A percentile compares a stretch with the other conserved stretches of the same genome.
These are phyloP conservation scores for Sebastes diaconus DNA, from an alignment of 2,797 vertebrate species.

Conservation along the genomic window DNA sequence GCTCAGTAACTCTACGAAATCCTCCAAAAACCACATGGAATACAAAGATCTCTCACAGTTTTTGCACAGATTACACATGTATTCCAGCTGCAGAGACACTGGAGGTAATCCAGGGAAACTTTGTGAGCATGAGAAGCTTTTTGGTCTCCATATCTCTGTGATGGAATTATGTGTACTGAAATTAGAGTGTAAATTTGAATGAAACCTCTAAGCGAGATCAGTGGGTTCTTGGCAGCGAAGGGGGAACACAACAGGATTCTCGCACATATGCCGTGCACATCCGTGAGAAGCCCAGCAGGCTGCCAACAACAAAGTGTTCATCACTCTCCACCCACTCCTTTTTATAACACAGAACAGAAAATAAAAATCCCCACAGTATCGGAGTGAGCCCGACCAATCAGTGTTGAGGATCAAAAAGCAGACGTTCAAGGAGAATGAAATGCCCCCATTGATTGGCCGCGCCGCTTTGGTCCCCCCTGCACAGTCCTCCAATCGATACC, in stretches of 20 bases:
- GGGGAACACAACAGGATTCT: constrained; percentile 68
- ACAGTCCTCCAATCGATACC: constrained; percentile 68
- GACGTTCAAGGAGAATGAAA: constrained; percentile 77
- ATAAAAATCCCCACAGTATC: constrained; percentile 14
- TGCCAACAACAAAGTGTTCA: constrained; percentile 71
- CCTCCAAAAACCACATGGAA: background rate
- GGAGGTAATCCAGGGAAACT: constrained; percentile 64
- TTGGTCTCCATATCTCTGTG: constrained; percentile 41
- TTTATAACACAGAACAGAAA: constrained; percentile 39
- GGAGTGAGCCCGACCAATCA: constrained; percentile 58
- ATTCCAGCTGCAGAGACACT: constrained; percentile 16
- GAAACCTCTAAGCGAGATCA: constrained; percentile 66
- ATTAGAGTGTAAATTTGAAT: constrained; percentile 70
- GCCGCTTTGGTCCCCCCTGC: constrained; percentile 43
- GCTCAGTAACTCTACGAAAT: constrained; percentile 15
- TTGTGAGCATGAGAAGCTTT: constrained; percentile 27
- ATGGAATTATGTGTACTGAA: constrained; percentile 64
- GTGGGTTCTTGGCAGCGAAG: constrained; percentile 69
- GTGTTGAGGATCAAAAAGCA: constrained; percentile 62
- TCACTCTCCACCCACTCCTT: constrained; percentile 71
- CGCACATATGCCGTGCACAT: constrained; percentile 71
- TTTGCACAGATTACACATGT: constrained; percentile 50
- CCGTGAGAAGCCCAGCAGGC: constrained; percentile 64
- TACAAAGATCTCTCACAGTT: constrained; percentile 8
- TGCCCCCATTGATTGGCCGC: constrained; percentile 77